These are phyloP conservation scores for Lepus europaeus DNA, from an alignment of 2,113 vertebrate species.

Conservation along the genomic window DNA sequence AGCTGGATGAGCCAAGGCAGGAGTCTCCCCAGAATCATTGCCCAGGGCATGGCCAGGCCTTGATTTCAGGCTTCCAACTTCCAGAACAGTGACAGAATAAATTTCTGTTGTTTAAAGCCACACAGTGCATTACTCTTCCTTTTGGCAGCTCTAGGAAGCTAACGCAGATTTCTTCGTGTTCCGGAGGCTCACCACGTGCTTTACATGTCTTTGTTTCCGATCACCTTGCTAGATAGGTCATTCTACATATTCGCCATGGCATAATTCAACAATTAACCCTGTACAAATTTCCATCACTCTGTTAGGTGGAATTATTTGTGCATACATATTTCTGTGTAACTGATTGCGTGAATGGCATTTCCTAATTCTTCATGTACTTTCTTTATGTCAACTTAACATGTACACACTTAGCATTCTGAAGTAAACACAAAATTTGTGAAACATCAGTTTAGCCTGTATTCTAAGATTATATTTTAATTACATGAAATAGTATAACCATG, in stretches of 20 bases:
- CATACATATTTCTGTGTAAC: neutral
- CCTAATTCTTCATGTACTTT: neutral
- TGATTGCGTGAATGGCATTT: neutral
- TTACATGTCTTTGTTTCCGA: neutral
- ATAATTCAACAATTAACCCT: neutral
- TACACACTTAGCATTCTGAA: neutral
- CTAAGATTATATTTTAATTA: neutral
- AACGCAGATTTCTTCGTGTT: neutral
- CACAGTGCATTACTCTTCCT: neutral
- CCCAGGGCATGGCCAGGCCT: neutral
- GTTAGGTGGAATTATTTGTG: neutral
- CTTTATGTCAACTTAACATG: neutral
- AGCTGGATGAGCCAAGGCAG: neutral
- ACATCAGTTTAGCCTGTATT: neutral
- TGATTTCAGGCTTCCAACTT: neutral
- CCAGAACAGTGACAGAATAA: neutral
- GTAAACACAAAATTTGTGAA: slow-evolving; percentile 14
- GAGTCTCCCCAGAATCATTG: neutral
- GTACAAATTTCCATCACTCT: neutral
- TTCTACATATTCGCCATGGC: neutral
- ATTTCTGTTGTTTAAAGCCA: neutral
- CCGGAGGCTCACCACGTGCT: neutral
- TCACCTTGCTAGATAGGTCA: neutral
- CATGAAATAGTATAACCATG: neutral
- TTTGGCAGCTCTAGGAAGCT: neutral